Conservation (phyloP, 1,140 invertebrate species). For the Helicoverpa zea region DNA sequence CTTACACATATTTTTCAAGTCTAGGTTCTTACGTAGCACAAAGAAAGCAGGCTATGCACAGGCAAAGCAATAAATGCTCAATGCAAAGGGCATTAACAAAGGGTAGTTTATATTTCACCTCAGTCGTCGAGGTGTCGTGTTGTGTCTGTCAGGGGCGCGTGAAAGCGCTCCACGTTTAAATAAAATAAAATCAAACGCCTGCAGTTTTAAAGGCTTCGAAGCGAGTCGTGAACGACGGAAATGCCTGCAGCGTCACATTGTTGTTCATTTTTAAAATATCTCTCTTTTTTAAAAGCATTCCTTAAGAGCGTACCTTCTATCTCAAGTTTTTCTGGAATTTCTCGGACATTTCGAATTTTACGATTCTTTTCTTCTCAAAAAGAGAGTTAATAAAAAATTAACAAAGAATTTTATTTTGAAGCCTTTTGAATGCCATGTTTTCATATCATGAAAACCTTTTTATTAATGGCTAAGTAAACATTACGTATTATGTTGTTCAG, state of each 20-base stretch:
- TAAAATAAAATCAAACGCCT: constrained; percentile 52
- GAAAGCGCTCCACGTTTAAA: constrained; percentile 46
- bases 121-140: not conserved
- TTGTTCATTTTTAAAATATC: constrained; percentile 37
- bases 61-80: not conserved
- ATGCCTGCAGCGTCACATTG: constrained; percentile 37
- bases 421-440: no score
- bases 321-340: constrained; percentile 13
- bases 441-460: no score
- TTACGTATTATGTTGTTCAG: constrained; percentile 4
- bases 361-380: not conserved
- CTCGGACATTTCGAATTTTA: not conserved
- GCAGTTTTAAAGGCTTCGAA: constrained; percentile 51
- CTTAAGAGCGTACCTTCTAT: not conserved
- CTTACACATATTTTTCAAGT: not conserved
- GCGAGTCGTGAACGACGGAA: constrained; percentile 24
- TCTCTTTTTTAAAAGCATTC: constrained; percentile 12
- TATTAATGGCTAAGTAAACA: not conserved
- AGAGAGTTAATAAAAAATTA: not conserved
- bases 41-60: not conserved
- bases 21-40: not conserved
- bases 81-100: constrained; percentile 21
- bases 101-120: constrained; percentile 25
- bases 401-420: no score
- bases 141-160: constrained; percentile 22